phyloP scores from a whole-genome alignment of 2,797 vertebrate species.

The Malurus splendens region DNA sequence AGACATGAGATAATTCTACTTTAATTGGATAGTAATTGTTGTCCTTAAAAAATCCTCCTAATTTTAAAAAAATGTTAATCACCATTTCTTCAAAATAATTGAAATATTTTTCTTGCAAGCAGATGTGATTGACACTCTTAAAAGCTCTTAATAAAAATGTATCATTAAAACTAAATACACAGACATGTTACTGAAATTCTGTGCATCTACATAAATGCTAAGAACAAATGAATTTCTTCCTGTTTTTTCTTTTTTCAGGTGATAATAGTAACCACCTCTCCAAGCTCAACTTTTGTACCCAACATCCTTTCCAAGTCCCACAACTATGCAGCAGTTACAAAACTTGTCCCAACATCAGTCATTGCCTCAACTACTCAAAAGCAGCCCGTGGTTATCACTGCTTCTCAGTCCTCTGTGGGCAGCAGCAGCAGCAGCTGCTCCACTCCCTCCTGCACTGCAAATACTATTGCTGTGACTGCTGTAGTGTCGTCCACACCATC shows the following conservation, averaged over 20 bases:
- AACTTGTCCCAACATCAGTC: constrained; percentile 87
- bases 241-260: constrained; percentile 74
- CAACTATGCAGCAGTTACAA: constrained; percentile 89
- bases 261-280: constrained; percentile 97
- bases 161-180: neutral
- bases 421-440: constrained; percentile 67
- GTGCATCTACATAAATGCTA: neutral
- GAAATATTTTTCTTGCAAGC: neutral
- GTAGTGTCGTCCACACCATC: constrained; percentile 89
- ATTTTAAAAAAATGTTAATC: neutral
- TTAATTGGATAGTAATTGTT: neutral
- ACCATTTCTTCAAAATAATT: neutral
- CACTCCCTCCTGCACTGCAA: constrained; percentile 69
- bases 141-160: neutral
- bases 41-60: neutral
- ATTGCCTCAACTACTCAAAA: constrained; percentile 87
- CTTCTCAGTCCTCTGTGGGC: constrained; percentile 73
- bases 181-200: neutral
- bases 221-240: constrained; percentile 13
- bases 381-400: constrained; percentile 89
- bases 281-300: constrained; percentile 96
- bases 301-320: constrained; percentile 97
- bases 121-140: neutral
- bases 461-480: constrained; percentile 85
- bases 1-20: neutral